Evolutionary conservation across 2,113 vertebrate species (phyloP).

Genomic region (Isurus oxyrinchus): DNA sequence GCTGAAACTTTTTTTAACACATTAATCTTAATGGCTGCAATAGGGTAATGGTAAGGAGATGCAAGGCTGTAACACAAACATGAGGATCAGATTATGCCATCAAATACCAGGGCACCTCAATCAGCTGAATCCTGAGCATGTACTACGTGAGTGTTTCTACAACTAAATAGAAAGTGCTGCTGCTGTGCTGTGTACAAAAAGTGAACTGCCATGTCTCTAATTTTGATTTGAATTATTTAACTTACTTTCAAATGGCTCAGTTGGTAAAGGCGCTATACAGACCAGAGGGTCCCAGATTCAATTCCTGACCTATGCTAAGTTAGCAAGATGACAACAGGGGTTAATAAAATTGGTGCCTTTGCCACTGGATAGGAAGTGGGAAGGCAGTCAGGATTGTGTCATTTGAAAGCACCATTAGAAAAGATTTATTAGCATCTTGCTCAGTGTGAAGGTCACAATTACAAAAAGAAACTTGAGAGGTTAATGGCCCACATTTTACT

Average conservation of each 20-base stretch:
- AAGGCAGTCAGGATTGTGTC: neutral
- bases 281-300: neutral
- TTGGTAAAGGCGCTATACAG: neutral
- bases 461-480: neutral
- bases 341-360: neutral
- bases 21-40: slow-evolving; percentile 52
- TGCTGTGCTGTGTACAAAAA: neutral
- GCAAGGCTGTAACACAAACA: neutral
- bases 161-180: neutral
- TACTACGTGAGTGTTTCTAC: neutral
- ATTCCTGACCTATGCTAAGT: neutral
- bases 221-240: neutral
- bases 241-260: neutral
- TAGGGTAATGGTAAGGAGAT: neutral
- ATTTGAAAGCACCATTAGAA: neutral
- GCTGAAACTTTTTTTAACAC: slow-evolving; percentile 53
- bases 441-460: neutral
- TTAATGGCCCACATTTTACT: neutral
- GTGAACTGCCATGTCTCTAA: neutral
- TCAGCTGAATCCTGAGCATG: neutral
- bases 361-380: neutral
- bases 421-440: neutral
- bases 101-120: neutral
- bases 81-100: neutral
- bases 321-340: neutral